phyloP scores from a whole-genome alignment of 2,113 vertebrate genomes.

The Pungitius pungitius region DNA sequence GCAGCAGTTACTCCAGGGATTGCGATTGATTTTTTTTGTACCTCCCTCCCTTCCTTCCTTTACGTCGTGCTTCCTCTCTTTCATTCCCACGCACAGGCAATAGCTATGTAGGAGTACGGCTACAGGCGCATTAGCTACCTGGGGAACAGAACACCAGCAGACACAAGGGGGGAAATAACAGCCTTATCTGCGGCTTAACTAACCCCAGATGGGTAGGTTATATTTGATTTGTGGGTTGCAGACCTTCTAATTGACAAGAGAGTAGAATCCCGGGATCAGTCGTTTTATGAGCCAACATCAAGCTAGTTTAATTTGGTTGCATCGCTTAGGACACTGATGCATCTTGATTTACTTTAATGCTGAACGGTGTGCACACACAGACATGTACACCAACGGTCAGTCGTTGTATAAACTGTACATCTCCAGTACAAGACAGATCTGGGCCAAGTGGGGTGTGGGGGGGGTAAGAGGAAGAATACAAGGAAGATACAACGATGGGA shows the following conservation, averaged over 20 bases:
- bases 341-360: conserved; percentile 33
- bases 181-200: conserved; percentile 27
- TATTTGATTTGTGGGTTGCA: conserved; percentile 29
- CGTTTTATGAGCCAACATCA: conserved; percentile 29
- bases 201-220: conserved; percentile 31
- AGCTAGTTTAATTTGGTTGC: conserved; percentile 28
- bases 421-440: conserved; percentile 33
- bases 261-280: conserved; percentile 8
- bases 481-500: background rate
- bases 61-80: conserved; percentile 41
- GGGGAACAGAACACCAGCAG: conserved; percentile 28
- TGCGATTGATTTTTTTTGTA: conserved; percentile 61
- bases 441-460: background rate
- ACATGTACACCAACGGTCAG: conserved; percentile 18
- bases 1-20: conserved; percentile 50
- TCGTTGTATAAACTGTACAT: conserved; percentile 48
- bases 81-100: conserved; percentile 65
- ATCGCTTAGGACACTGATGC: conserved; percentile 18
- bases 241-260: conserved; percentile 30
- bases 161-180: conserved; percentile 5
- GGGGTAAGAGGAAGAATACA: too few relatives aligned
- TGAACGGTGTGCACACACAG: conserved; percentile 5
- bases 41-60: conserved; percentile 31
- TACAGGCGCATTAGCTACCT: conserved; percentile 45
- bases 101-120: conserved; percentile 61